phyloP scores from a whole-genome alignment of 2,797 vertebrate species.

The Malurus splendens region DNA sequence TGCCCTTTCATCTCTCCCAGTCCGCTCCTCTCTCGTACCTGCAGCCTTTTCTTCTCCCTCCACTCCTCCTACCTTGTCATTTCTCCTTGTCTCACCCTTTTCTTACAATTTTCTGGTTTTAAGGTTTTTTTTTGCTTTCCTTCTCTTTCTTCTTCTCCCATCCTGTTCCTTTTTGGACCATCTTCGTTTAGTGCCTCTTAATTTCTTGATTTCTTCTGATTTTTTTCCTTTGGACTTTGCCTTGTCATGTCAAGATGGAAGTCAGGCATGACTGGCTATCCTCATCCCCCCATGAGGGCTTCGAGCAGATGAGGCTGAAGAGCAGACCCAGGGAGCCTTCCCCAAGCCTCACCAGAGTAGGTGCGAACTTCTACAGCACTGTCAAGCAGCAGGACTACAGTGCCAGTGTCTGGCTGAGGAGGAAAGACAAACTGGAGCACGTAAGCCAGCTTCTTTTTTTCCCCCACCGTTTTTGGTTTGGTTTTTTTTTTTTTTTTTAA shows the following conservation, averaged over 20 bases:
- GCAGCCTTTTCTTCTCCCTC: neutral
- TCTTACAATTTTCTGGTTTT: neutral
- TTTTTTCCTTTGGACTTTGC: conserved; percentile 47
- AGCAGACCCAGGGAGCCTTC: conserved; percentile 74
- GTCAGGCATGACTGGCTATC: conserved; percentile 78
- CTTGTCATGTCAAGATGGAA: conserved; percentile 79
- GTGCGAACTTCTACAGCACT: conserved; percentile 78
- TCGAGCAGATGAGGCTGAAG: conserved; percentile 80
- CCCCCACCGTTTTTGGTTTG: rapidly evolving
- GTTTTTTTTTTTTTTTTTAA: no score
- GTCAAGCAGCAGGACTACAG: conserved; percentile 93
- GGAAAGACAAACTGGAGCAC: conserved; percentile 88
- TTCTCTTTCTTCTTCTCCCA: neutral
- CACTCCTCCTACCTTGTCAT: neutral
- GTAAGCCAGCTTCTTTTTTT: conserved; percentile 74
- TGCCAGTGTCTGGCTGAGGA: conserved; percentile 89
- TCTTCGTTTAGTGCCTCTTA: neutral
- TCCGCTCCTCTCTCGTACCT: neutral
- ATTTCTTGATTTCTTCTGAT: conserved; percentile 3
- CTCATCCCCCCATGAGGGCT: conserved; percentile 72
- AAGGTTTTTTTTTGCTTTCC: neutral
- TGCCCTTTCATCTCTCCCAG: neutral
- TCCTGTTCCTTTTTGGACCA: neutral
- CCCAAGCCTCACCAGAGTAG: conserved; percentile 67
- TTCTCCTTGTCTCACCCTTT: neutral